These are phyloP conservation scores for Platynereis dumerilii DNA, from an alignment of 2,888 invertebrate species.

Conservation along the genomic window DNA sequence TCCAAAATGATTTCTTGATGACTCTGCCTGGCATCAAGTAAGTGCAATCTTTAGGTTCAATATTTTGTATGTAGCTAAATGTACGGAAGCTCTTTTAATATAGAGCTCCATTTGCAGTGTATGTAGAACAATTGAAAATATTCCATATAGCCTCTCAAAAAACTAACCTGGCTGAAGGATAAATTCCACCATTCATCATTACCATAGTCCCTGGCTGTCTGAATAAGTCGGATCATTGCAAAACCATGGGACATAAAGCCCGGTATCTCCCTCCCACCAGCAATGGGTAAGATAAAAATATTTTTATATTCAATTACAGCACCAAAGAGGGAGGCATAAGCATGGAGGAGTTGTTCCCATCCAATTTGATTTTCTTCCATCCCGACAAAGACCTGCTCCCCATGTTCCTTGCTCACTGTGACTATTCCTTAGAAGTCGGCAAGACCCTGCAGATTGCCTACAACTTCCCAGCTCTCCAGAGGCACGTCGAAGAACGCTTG, in stretches of 20 bases:
- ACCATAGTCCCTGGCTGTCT: too few relatives aligned
- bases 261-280: too few relatives aligned
- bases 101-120: too few relatives aligned
- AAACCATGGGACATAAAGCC: too few relatives aligned
- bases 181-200: too few relatives aligned
- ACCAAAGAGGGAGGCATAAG: not conserved
- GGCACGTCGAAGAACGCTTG: conserved; percentile 44
- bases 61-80: not conserved
- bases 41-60: too few relatives aligned
- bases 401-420: conserved; percentile 45
- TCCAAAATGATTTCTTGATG: conserved; percentile 48
- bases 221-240: too few relatives aligned
- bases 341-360: conserved; percentile 22
- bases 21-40: not conserved
- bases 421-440: conserved; percentile 46
- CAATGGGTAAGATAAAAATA: too few relatives aligned
- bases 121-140: too few relatives aligned
- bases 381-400: conserved; percentile 45
- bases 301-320: too few relatives aligned
- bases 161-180: too few relatives aligned
- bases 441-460: conserved; percentile 40
- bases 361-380: conserved; percentile 35
- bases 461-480: conserved; percentile 42
- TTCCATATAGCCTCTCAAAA: too few relatives aligned
- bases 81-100: not conserved